phyloP scores from a whole-genome alignment of 2,113 vertebrate species.

The Rhinichthys klamathensis region DNA sequence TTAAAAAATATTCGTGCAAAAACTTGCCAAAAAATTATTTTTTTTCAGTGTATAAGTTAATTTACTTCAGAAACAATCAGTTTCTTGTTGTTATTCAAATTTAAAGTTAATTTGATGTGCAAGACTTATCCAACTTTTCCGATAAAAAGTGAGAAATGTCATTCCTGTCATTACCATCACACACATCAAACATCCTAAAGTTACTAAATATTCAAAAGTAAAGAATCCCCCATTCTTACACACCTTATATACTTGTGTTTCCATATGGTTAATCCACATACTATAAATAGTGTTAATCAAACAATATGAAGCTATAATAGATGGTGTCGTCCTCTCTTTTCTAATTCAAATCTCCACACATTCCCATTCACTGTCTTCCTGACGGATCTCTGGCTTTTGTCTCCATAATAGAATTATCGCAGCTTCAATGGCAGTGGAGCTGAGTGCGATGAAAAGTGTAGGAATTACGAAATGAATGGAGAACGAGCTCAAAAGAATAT shows the following conservation, averaged over 20 bases:
- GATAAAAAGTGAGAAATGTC: neutral
- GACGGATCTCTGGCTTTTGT: slow-evolving; percentile 24
- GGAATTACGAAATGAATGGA: slow-evolving; percentile 6
- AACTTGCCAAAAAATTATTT: too few species aligned
- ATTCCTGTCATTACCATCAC: neutral
- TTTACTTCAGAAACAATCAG: neutral
- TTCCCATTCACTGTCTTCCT: neutral
- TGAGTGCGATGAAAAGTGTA: slow-evolving; percentile 35
- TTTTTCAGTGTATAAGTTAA: neutral
- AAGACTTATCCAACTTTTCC: neutral
- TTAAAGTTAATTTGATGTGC: neutral
- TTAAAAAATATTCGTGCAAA: too few species aligned
- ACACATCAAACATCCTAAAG: neutral
- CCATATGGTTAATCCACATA: neutral
- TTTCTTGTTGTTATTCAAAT: neutral
- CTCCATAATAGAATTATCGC: slow-evolving; percentile 45
- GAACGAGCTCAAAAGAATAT: slow-evolving; percentile 8
- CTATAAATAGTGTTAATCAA: slow-evolving; percentile 11
- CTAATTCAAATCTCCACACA: neutral
- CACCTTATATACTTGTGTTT: neutral
- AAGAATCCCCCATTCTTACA: neutral
- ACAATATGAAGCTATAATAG: slow-evolving; percentile 3
- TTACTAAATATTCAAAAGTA: neutral
- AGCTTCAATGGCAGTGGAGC: slow-evolving; percentile 30
- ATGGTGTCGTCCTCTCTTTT: neutral